Conservation (phyloP, 2,797 vertebrate species). For the Petrocephalus sullivani region DNA sequence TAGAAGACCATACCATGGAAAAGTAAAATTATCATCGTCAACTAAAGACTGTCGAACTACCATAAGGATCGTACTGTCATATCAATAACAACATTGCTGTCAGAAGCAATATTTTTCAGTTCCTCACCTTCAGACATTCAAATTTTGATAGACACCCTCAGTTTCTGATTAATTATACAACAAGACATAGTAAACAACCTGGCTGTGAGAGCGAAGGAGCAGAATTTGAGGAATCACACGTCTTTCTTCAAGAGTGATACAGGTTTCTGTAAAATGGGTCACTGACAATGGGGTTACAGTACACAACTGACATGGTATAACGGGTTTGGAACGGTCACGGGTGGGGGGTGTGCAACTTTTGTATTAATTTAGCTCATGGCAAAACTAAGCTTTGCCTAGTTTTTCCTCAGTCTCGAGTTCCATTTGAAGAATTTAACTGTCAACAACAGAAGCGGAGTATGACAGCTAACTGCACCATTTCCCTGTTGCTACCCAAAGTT, state of each 20-base stretch:
- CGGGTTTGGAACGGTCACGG: background rate
- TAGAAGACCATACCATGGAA: background rate
- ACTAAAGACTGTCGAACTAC: background rate
- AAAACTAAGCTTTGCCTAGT: background rate
- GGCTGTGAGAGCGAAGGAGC: background rate
- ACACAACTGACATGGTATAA: constrained; percentile 4
- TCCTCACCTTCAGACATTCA: background rate
- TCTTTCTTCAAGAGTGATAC: background rate
- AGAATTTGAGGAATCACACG: background rate
- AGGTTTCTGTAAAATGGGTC: constrained; percentile 7
- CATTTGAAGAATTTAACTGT: constrained; percentile 8
- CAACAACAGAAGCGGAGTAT: background rate
- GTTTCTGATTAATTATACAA: background rate
- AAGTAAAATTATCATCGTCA: background rate
- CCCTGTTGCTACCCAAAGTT: constrained; percentile 8
- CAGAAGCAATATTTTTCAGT: background rate
- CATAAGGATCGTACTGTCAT: background rate
- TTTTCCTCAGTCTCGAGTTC: background rate
- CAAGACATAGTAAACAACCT: background rate
- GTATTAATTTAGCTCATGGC: constrained; percentile 8
- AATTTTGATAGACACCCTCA: background rate
- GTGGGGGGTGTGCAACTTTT: background rate
- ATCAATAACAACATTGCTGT: background rate
- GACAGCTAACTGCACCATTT: background rate
- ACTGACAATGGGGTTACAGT: background rate